Evolutionary conservation across 2,113 vertebrate genomes (phyloP).

Genomic region (Zosterops borbonicus): DNA sequence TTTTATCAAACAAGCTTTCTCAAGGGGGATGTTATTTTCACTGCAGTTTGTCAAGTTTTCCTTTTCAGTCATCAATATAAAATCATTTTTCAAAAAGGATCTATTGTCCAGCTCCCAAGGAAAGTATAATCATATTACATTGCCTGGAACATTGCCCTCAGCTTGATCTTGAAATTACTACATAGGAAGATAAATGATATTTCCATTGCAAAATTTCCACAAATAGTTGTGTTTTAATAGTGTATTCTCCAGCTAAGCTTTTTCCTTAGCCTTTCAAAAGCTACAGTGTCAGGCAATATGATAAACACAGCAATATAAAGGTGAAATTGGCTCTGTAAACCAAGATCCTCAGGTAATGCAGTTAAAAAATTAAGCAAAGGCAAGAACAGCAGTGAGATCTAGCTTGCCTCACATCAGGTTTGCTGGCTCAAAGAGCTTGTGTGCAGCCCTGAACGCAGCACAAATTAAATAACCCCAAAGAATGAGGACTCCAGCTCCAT

Average conservation of each 20-base stretch:
- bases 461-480: neutral
- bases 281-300: neutral
- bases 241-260: neutral
- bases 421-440: neutral
- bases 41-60: slow-evolving; percentile 14
- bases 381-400: neutral
- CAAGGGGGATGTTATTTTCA: slow-evolving; percentile 14
- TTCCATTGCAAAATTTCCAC: neutral
- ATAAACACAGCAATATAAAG: neutral
- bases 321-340: neutral
- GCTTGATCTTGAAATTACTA: slow-evolving; percentile 40
- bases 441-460: neutral
- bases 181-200: slow-evolving; percentile 42
- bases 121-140: slow-evolving; percentile 34
- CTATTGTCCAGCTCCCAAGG: slow-evolving; percentile 1
- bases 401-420: neutral
- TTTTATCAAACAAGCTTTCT: slow-evolving; percentile 23
- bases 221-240: slow-evolving; percentile 34
- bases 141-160: slow-evolving; percentile 32
- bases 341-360: neutral
- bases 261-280: neutral
- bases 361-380: neutral
- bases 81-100: slow-evolving; percentile 23
- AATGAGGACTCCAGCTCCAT: neutral
- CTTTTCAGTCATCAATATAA: slow-evolving; percentile 51